phyloP scores from a whole-genome alignment of 2,113 vertebrate species.

The Hyperopisus bebe region DNA sequence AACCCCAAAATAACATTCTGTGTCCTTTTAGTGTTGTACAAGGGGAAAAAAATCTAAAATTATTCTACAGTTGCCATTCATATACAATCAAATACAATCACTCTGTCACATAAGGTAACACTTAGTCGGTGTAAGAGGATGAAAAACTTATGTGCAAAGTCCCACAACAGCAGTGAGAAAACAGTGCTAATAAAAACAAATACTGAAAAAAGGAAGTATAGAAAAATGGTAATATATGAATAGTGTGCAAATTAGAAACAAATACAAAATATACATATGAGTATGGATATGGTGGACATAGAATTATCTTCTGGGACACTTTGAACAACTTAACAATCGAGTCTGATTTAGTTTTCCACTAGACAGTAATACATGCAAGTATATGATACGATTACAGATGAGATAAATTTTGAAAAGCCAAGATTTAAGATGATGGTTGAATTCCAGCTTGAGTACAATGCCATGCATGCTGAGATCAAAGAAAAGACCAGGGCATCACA shows the following conservation, averaged over 20 bases:
- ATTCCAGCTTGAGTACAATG: background rate
- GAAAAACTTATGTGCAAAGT: background rate
- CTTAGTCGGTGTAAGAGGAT: background rate
- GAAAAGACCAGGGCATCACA: background rate
- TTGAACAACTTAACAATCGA: background rate
- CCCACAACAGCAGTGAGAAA: background rate
- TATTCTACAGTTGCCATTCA: background rate
- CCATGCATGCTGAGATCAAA: conserved; percentile 12
- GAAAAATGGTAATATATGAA: background rate
- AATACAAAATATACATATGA: background rate
- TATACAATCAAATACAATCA: background rate
- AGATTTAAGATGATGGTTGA: background rate
- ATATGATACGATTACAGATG: background rate
- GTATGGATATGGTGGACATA: background rate
- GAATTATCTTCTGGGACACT: background rate
- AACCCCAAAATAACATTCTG: background rate
- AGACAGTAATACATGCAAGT: background rate
- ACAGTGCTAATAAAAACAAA: background rate
- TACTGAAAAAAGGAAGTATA: background rate
- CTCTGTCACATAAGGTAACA: background rate
- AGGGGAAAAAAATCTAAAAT: background rate
- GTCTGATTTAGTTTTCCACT: background rate
- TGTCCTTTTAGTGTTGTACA: background rate
- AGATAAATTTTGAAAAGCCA: background rate
- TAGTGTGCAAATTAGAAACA: background rate